Evolutionary conservation across 2,797 vertebrate species (phyloP).

Genomic region (Ataeniobius toweri): DNA sequence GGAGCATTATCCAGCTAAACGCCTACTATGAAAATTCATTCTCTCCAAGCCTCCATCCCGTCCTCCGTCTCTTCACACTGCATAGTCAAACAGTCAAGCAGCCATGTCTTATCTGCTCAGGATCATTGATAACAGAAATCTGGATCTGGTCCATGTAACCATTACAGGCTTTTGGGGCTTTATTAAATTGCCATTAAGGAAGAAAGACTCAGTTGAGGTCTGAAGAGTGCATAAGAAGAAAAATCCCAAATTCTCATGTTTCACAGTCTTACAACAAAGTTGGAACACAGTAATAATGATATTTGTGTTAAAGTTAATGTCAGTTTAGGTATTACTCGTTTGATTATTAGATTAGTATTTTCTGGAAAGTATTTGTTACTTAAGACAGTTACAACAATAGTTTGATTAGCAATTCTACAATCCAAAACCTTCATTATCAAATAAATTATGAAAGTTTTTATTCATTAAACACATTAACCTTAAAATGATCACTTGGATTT

Average conservation of each 20-base stretch:
- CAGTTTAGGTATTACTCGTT: neutral
- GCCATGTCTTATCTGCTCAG: slow-evolving; percentile 13
- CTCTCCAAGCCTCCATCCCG: slow-evolving; percentile 24
- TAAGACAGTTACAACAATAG: neutral
- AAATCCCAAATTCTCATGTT: no score
- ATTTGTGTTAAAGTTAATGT: neutral
- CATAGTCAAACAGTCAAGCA: neutral
- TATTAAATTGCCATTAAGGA: slow-evolving; percentile 10
- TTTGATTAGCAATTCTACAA: neutral
- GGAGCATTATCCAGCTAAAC: slow-evolving; percentile 34
- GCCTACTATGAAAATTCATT: slow-evolving; percentile 42
- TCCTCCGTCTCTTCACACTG: slow-evolving; percentile 40
- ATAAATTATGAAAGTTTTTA: neutral
- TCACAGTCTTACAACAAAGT: neutral
- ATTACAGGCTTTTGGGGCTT: neutral
- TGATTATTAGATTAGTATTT: neutral
- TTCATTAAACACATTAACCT: neutral
- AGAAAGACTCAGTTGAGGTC: neutral
- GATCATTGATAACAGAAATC: slow-evolving; percentile 12
- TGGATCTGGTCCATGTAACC: slow-evolving; percentile 8
- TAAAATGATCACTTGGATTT: neutral
- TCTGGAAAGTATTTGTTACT: no score
- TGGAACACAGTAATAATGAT: neutral
- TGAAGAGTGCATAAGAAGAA: neutral
- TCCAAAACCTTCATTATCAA: neutral